phyloP scores from a whole-genome alignment of 1,140 invertebrate genomes.

The Dreissena polymorpha region DNA sequence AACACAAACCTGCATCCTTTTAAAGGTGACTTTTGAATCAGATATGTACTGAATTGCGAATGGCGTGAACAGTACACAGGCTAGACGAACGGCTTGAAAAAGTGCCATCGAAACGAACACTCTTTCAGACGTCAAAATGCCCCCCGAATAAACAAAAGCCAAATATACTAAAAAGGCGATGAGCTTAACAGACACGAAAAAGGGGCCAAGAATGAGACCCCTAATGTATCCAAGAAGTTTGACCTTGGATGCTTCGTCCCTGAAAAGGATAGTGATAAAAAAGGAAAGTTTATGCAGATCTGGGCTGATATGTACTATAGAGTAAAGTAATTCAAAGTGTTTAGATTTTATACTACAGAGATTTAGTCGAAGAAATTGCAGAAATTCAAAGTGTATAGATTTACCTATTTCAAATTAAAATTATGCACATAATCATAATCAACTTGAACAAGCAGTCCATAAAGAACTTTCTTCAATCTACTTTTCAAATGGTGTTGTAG shows the following conservation, averaged over 20 bases:
- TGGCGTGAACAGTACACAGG: conserved; percentile 69
- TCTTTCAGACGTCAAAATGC: conserved; percentile 61
- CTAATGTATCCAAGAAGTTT: conserved; percentile 59
- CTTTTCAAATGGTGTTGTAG: too few relatives aligned
- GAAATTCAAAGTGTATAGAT: too few relatives aligned
- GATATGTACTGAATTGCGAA: conserved; percentile 72
- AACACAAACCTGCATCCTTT: conserved; percentile 76
- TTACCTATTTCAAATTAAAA: too few relatives aligned
- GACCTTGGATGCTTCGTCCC: conserved; percentile 67
- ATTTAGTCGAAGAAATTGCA: too few relatives aligned
- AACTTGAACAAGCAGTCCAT: too few relatives aligned
- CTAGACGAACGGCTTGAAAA: conserved; percentile 67
- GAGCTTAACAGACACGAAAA: conserved; percentile 74
- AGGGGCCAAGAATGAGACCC: conserved; percentile 69
- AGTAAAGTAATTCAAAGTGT: too few relatives aligned
- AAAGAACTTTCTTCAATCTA: too few relatives aligned
- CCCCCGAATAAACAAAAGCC: conserved; percentile 60
- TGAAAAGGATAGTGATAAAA: conserved; percentile 56
- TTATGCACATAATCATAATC: too few relatives aligned
- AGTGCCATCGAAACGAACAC: conserved; percentile 71
- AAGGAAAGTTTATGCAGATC: background rate
- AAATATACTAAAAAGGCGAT: conserved; percentile 74
- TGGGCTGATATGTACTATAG: too few relatives aligned
- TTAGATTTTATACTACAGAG: too few relatives aligned
- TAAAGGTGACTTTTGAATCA: conserved; percentile 76